Evolutionary conservation across 2,113 vertebrate genomes (phyloP).

Genomic region (Cheilinus undulatus): DNA sequence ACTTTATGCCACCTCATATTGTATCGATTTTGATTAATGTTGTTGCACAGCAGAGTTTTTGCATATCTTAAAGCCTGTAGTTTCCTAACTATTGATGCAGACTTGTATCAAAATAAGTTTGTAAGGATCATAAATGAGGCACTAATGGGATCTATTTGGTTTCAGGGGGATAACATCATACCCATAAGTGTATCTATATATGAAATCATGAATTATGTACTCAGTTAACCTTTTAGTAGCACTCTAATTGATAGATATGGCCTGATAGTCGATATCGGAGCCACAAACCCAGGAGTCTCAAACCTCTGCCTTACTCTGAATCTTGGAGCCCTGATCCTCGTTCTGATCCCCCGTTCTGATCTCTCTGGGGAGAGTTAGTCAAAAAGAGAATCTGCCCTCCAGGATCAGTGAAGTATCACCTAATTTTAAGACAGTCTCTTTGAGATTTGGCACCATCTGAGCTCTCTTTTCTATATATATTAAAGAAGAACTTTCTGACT

Average conservation of each 20-base stretch:
- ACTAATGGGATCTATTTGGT: not conserved
- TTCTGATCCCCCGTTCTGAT: constrained; percentile 11
- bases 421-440: constrained; percentile 7
- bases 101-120: not conserved
- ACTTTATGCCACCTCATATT: no score
- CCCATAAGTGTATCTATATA: not conserved
- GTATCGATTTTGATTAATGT: no score
- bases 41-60: no score
- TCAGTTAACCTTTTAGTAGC: not conserved
- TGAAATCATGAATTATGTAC: constrained; percentile 45
- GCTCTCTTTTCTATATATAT: not conserved
- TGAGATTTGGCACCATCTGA: constrained; percentile 7
- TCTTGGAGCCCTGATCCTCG: not conserved
- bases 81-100: no score
- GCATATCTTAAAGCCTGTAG: no score
- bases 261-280: not conserved
- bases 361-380: constrained; percentile 1
- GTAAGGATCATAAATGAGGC: not conserved
- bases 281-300: not conserved
- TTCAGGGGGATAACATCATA: not conserved
- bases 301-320: not conserved
- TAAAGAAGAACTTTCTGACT: not conserved
- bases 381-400: constrained; percentile 18
- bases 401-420: constrained; percentile 13
- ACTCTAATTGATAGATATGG: constrained; percentile 6